Evolutionary conservation across 2,888 invertebrate genomes (phyloP).

Genomic region (Acanthosepion lycidas): DNA sequence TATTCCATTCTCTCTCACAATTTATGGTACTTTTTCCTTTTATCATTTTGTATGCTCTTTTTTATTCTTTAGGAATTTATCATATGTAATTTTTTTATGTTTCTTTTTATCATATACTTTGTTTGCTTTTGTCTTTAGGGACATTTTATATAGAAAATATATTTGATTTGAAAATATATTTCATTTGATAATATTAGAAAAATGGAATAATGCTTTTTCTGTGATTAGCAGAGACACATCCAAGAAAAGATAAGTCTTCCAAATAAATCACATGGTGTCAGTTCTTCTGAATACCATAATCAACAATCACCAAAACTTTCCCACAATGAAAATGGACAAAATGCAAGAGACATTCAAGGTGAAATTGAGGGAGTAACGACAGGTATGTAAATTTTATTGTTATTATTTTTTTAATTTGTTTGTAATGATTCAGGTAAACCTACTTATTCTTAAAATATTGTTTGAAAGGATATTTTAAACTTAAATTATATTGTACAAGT

Average conservation of each 20-base stretch:
- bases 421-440: not conserved
- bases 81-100: not conserved
- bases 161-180: too few species aligned
- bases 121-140: not conserved
- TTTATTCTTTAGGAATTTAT: not conserved
- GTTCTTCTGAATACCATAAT: conserved; percentile 6
- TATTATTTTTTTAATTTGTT: not conserved
- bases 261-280: not conserved
- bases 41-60: not conserved
- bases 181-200: too few species aligned
- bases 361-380: not conserved
- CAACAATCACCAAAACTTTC: not conserved
- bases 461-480: not conserved
- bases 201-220: not conserved
- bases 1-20: not conserved
- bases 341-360: not conserved
- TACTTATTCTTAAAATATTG: not conserved
- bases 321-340: not conserved
- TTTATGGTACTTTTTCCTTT: not conserved
- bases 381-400: not conserved
- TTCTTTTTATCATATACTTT: not conserved
- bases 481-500: not conserved
- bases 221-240: not conserved
- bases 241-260: not conserved
- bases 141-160: not conserved